Conservation (phyloP, 1,140 invertebrate genomes). For the Drosophila grimshawi region DNA sequence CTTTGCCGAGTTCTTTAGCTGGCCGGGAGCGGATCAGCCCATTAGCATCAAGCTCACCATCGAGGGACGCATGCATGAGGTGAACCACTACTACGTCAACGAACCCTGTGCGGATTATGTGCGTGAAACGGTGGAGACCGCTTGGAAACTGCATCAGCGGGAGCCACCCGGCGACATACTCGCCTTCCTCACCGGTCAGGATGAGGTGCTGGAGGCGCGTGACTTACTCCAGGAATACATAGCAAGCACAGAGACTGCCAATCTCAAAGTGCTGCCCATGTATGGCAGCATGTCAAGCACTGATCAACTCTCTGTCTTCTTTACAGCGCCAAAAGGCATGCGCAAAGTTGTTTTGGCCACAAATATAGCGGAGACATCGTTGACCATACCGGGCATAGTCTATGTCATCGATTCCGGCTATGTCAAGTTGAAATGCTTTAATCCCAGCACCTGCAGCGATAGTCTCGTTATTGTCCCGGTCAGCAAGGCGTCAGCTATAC, state of each 20-base stretch:
- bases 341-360: slow-evolving; percentile 98
- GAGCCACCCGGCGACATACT: slow-evolving; percentile 95
- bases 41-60: slow-evolving; percentile 94
- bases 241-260: slow-evolving; percentile 85
- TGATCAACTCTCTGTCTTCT: slow-evolving; percentile 96
- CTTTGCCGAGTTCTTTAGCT: slow-evolving; percentile 95
- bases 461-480: slow-evolving; percentile 93
- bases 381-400: slow-evolving; percentile 93
- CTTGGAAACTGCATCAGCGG: slow-evolving; percentile 94
- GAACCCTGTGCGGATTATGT: slow-evolving; percentile 97
- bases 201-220: slow-evolving; percentile 93
- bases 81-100: slow-evolving; percentile 93
- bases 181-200: slow-evolving; percentile 97
- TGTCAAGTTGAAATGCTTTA: slow-evolving; percentile 97
- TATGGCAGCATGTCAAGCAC: slow-evolving; percentile 94
- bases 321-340: slow-evolving; percentile 89
- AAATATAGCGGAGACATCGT: slow-evolving; percentile 98
- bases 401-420: slow-evolving; percentile 99
- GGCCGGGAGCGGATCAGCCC: slow-evolving; percentile 85
- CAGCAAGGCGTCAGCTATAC: slow-evolving; percentile 95
- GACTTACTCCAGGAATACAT: slow-evolving; percentile 89
- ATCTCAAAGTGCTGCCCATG: slow-evolving; percentile 94
- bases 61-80: slow-evolving; percentile 94
- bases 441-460: slow-evolving; percentile 93
- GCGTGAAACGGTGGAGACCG: slow-evolving; percentile 93